Conservation (phyloP, 2,113 vertebrate species). For the Phalacrocorax pelagicus region DNA sequence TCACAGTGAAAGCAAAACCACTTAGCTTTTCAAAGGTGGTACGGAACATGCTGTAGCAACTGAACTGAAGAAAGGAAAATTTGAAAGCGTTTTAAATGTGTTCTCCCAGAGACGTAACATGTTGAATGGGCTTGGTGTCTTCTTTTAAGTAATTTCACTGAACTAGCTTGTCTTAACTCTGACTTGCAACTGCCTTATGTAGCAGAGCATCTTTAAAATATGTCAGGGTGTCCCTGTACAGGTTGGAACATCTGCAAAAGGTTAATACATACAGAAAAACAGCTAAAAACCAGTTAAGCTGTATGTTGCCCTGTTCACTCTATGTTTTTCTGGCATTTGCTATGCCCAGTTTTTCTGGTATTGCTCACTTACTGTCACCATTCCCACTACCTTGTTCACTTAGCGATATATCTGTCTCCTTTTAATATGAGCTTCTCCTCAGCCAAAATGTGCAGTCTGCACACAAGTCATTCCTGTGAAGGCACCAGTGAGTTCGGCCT, state of each 20-base stretch:
- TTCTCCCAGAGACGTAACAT: neutral
- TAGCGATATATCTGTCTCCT: neutral
- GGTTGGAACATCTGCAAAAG: neutral
- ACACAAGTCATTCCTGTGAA: neutral
- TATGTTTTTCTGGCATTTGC: neutral
- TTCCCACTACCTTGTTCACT: neutral
- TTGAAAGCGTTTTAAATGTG: neutral
- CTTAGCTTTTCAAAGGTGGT: neutral
- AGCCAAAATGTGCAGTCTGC: neutral
- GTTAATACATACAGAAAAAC: neutral
- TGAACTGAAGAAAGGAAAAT: neutral
- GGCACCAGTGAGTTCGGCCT: neutral
- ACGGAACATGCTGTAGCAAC: neutral
- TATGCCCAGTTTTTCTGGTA: neutral
- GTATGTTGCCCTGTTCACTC: neutral
- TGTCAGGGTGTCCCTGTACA: neutral
- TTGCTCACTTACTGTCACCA: neutral
- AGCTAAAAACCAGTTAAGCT: neutral
- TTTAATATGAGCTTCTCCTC: neutral
- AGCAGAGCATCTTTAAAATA: neutral
- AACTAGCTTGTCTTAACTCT: neutral
- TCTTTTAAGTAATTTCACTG: neutral
- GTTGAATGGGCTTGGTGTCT: neutral
- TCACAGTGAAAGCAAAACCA: neutral
- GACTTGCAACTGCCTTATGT: neutral